phyloP scores from a whole-genome alignment of 2,797 vertebrate genomes.

The Peromyscus aztecus region DNA sequence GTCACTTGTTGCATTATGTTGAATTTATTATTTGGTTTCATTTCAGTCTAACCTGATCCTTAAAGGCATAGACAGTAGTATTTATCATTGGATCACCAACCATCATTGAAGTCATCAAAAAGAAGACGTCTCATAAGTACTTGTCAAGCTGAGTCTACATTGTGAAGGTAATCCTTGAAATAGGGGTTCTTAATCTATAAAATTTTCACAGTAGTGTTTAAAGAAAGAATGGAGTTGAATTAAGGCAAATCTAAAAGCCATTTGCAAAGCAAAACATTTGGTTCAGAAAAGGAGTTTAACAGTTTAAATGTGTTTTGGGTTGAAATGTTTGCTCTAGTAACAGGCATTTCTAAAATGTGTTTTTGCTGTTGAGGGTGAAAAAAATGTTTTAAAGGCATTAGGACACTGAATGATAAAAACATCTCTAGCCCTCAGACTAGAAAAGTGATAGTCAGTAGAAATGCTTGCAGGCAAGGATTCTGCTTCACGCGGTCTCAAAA shows the following conservation, averaged over 20 bases:
- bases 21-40: slow-evolving; percentile 30
- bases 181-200: slow-evolving; percentile 31
- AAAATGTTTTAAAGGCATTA: slow-evolving; percentile 77
- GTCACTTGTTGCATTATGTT: background rate
- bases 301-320: slow-evolving; percentile 75
- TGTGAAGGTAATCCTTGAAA: slow-evolving; percentile 47
- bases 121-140: slow-evolving; percentile 61
- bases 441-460: slow-evolving; percentile 73
- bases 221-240: slow-evolving; percentile 61
- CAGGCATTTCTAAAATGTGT: slow-evolving; percentile 78
- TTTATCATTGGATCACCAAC: background rate
- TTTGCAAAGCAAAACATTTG: slow-evolving; percentile 81
- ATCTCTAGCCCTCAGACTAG: slow-evolving; percentile 65
- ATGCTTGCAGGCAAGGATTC: slow-evolving; percentile 65
- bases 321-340: slow-evolving; percentile 79
- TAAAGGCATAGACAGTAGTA: background rate
- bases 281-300: slow-evolving; percentile 71
- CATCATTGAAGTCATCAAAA: slow-evolving; percentile 16
- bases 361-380: slow-evolving; percentile 71
- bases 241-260: slow-evolving; percentile 76
- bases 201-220: slow-evolving; percentile 65
- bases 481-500: slow-evolving; percentile 66
- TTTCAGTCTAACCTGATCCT: background rate
- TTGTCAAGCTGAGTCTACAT: slow-evolving; percentile 29
- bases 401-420: slow-evolving; percentile 78